phyloP scores from a whole-genome alignment of 2,888 invertebrate genomes.

The Atrina japonica region DNA sequence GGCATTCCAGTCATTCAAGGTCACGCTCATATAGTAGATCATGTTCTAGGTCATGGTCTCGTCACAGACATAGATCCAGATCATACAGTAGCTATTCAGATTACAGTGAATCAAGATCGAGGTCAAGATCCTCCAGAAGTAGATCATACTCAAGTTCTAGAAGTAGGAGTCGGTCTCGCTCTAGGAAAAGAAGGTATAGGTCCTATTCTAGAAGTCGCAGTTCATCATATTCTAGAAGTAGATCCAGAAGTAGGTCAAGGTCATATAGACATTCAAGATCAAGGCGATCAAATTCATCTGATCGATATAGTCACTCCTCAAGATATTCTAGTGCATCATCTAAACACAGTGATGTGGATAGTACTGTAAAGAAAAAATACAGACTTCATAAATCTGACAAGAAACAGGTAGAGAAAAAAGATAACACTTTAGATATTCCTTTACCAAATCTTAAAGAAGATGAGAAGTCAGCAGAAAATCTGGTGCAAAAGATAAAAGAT shows the following conservation, averaged over 20 bases:
- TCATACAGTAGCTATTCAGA: constrained; percentile 63
- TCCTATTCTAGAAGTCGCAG: constrained; percentile 61
- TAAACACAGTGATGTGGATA: constrained; percentile 22
- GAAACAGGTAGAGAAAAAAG: constrained; percentile 42
- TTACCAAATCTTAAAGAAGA: constrained; percentile 63
- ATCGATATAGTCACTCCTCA: constrained; percentile 35
- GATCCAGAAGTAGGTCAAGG: constrained; percentile 64
- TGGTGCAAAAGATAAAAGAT: constrained; percentile 59
- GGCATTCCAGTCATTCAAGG: constrained; percentile 46
- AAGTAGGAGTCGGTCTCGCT: constrained; percentile 56
- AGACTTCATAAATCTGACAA: constrained; percentile 44
- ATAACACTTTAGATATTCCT: constrained; percentile 70
- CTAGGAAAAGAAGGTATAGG: constrained; percentile 51
- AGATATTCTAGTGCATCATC: constrained; percentile 34
- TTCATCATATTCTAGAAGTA: constrained; percentile 59
- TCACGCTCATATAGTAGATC: constrained; percentile 47
- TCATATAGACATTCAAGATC: constrained; percentile 54
- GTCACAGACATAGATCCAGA: constrained; percentile 52
- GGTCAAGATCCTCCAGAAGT: constrained; percentile 64
- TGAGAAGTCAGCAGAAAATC: constrained; percentile 54
- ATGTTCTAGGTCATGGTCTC: constrained; percentile 43
- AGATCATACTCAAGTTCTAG: constrained; percentile 65
- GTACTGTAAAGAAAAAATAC: constrained; percentile 33
- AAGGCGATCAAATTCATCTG: constrained; percentile 39
- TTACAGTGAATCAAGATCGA: constrained; percentile 56